phyloP scores from a whole-genome alignment of 2,888 invertebrate species.

The Cotesia congregata region DNA sequence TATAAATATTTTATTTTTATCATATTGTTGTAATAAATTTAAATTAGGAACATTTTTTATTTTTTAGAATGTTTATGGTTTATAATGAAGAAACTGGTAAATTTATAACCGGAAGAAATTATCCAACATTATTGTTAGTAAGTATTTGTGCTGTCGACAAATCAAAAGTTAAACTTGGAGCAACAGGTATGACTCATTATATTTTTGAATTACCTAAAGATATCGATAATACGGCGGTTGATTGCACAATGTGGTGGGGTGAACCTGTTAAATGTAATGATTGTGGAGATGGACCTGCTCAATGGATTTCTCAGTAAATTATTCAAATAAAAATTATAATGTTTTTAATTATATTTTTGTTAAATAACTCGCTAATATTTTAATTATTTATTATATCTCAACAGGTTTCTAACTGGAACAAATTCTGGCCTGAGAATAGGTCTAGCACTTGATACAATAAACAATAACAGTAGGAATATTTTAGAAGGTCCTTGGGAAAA shows the following conservation, averaged over 20 bases:
- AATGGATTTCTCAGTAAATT: constrained; percentile 73
- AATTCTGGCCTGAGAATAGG: constrained; percentile 58
- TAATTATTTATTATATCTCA: too few relatives aligned
- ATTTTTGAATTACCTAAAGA: constrained; percentile 68
- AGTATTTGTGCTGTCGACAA: constrained; percentile 68
- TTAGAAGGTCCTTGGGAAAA: constrained; percentile 54
- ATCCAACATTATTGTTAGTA: constrained; percentile 71
- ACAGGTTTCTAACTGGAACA: constrained; percentile 58
- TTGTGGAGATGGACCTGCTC: constrained; percentile 76
- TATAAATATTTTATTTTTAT: constrained; percentile 45
- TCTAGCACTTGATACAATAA: constrained; percentile 44
- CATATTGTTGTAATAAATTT: too few relatives aligned
- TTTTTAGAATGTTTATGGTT: constrained; percentile 68
- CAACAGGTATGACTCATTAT: constrained; percentile 70
- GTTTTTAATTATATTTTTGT: not conserved
- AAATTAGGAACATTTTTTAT: too few relatives aligned
- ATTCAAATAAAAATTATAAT: constrained; percentile 52
- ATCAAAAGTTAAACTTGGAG: constrained; percentile 68
- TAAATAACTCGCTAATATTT: too few relatives aligned
- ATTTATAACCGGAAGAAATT: constrained; percentile 69
- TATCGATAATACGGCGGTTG: constrained; percentile 36
- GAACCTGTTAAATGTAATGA: constrained; percentile 72
- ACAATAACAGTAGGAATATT: constrained; percentile 40
- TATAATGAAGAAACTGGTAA: constrained; percentile 67
- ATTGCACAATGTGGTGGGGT: constrained; percentile 64